Evolutionary conservation across 2,113 vertebrate genomes (phyloP).

Genomic region (Hucho hucho): DNA sequence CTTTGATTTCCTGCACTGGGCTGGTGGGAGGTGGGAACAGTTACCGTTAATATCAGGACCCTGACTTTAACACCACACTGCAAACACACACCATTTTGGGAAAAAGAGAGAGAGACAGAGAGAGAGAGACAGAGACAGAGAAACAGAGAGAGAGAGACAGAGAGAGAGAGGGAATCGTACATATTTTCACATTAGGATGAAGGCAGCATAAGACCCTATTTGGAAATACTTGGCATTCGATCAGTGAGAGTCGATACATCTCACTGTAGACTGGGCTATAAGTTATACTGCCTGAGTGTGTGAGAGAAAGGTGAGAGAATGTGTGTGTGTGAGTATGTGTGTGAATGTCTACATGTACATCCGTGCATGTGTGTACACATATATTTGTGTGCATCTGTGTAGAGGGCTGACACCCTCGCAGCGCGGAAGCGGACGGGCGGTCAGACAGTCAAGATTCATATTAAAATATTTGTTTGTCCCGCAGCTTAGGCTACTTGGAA

Average conservation of each 20-base stretch:
- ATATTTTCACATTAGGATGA: constrained; percentile 12
- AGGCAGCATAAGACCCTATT: constrained; percentile 10
- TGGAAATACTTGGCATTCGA: constrained; percentile 6
- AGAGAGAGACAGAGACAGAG: not conserved
- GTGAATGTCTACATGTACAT: too few species aligned
- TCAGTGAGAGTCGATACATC: not conserved
- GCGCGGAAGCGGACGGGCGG: not conserved
- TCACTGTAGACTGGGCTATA: constrained; percentile 8
- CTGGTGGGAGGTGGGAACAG: not conserved
- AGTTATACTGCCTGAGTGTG: not conserved
- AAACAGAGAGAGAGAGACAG: too few species aligned
- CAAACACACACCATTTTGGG: not conserved
- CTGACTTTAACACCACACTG: not conserved
- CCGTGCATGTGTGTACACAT: too few species aligned
- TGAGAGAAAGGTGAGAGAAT: constrained; percentile 1
- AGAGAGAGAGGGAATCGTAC: not conserved
- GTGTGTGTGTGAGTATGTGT: not conserved
- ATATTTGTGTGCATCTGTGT: too few species aligned
- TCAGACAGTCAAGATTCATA: not conserved
- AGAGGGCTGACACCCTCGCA: too few species aligned
- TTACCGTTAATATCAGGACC: not conserved
- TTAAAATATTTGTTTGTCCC: too few species aligned
- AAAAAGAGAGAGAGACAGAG: not conserved
- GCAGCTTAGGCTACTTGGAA: too few species aligned
- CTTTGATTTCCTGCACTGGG: constrained; percentile 7